These are phyloP conservation scores for Platalea minor DNA, from an alignment of 2,797 vertebrate species.

Conservation along the genomic window DNA sequence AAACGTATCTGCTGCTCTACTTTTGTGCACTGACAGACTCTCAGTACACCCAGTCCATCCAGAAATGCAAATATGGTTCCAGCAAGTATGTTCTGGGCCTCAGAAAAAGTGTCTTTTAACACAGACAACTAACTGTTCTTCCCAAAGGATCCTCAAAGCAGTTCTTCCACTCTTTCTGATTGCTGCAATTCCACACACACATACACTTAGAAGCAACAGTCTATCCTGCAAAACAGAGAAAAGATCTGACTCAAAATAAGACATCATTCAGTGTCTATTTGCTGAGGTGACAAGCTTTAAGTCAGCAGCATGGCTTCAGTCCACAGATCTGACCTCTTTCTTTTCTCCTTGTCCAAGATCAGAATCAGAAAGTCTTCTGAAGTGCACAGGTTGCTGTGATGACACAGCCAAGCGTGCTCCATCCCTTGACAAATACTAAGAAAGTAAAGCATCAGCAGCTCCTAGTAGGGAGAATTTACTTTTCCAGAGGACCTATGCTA, in stretches of 20 bases:
- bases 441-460: not conserved
- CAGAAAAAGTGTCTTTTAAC: not conserved
- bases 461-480: not conserved
- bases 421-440: not conserved
- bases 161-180: not conserved
- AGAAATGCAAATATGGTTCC: not conserved
- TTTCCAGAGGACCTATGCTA: not conserved
- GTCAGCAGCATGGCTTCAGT: not conserved
- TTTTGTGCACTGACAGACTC: not conserved
- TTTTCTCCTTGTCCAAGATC: not conserved
- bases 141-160: not conserved
- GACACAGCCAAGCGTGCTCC: not conserved
- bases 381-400: not conserved
- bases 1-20: rapidly evolving
- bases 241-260: not conserved
- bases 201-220: not conserved
- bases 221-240: not conserved
- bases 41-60: not conserved
- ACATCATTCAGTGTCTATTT: not conserved
- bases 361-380: not conserved
- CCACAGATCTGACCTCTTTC: not conserved
- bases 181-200: not conserved
- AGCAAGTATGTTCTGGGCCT: not conserved
- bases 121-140: not conserved
- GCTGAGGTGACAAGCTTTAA: not conserved